Percentiles rank a stretch among this genome's conserved stretches.
These are phyloP conservation scores for Melanerpes aurifrons DNA, from an alignment of 2,113 vertebrate genomes.

Conservation along the genomic window DNA sequence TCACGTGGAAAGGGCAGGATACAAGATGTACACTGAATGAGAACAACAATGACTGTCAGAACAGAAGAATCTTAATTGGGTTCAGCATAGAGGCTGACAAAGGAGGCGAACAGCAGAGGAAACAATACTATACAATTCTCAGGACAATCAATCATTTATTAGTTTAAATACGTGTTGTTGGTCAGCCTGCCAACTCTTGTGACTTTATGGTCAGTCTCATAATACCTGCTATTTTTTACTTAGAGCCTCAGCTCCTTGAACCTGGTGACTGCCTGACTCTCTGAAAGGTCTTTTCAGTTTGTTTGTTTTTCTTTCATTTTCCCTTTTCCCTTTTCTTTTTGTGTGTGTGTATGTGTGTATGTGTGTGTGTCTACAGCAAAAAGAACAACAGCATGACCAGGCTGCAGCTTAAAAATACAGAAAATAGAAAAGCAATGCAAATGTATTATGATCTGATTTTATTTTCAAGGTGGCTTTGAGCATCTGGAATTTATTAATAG, in stretches of 20 bases:
- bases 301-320: background rate
- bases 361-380: background rate
- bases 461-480: background rate
- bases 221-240: conserved; percentile 35
- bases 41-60: conserved; percentile 52
- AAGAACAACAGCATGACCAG: background rate
- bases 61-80: conserved; percentile 68
- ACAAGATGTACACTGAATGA: conserved; percentile 30
- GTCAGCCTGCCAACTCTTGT: conserved; percentile 31
- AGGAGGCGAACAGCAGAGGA: conserved; percentile 55
- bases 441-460: background rate
- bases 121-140: conserved; percentile 61
- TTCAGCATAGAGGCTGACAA: conserved; percentile 54
- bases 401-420: background rate
- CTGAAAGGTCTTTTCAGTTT: background rate
- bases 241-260: conserved; percentile 24
- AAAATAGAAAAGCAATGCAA: background rate
- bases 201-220: conserved; percentile 32
- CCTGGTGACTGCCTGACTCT: background rate
- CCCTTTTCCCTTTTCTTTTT: background rate
- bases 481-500: background rate
- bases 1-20: conserved; percentile 49
- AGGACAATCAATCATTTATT: conserved; percentile 69
- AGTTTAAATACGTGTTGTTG: conserved; percentile 41
- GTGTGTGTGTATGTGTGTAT: background rate